Base-by-base conservation (phyloP, 2,888 invertebrate genomes). In the Trichopoda pennipes region DNA sequence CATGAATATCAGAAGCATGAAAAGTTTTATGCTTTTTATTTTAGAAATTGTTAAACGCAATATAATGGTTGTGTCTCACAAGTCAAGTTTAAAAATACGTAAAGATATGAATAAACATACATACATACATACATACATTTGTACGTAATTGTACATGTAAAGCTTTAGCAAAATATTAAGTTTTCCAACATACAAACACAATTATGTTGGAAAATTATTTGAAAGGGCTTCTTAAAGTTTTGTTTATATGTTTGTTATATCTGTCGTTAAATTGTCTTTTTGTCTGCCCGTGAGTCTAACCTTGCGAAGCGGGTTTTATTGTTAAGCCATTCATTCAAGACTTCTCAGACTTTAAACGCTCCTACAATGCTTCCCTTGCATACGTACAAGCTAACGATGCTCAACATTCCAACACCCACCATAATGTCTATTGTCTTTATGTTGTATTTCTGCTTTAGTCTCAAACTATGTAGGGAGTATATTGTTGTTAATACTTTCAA, bases 41-140 rank as follows among this genome's bases (percentile, higher is more conserved):
- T 73, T 66, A 80, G 83, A 84, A 84, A 81, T 81, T 76, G 80
- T 81, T 84, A 83, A 85, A 77, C 80, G 85, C 75, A 78, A 77
- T 84, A 75, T 75, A 82, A 66, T 82, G 60, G 74, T 80, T 70
- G 70, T 82, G 74, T 80, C 80, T 80, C 60, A 72, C 63, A 80
- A 82, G 73, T 79, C 69, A 69, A 69, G 63, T 56, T 28, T 23
- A 49, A 53, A 60, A 2, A 42, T 42, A 44, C 38, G 47, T 12
- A 38, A 35, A 61, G 35, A 16, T 32, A 10, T 7, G 7, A 12
- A 7, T 12, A 7, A 38, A 38, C 38, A 38, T 2, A 68, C 44
- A 49, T 14, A 49, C n/a, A 28, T 7, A 21, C 2, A 3, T 10
- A 42, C 21, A 21, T 38, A 16, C 19, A 16, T 9, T 3, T 16